These are phyloP conservation scores for Sialis lutaria DNA, from an alignment of 2,888 invertebrate genomes.

Conservation along the genomic window DNA sequence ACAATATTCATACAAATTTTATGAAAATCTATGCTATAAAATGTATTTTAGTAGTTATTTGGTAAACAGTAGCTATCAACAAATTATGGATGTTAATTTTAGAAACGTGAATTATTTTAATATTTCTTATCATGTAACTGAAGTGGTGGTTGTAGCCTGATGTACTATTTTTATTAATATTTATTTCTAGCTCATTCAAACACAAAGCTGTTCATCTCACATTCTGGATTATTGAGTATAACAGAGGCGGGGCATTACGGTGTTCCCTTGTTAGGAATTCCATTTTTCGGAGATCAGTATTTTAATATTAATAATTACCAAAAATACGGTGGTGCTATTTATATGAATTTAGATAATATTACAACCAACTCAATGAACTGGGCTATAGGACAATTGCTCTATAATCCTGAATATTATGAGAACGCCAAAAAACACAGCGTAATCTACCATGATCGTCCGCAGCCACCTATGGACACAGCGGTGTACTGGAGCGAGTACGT, in stretches of 20 bases:
- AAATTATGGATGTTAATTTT: too few relatives aligned
- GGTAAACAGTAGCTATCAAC: too few relatives aligned
- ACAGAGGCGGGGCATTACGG: background rate
- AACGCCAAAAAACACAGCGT: conserved; percentile 1
- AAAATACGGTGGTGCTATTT: background rate
- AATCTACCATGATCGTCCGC: conserved; percentile 4
- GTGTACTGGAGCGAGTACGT: conserved; percentile 7
- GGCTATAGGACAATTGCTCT: background rate
- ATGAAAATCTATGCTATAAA: too few relatives aligned
- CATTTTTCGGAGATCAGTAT: conserved; percentile 1
- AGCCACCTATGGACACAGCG: conserved; percentile 4
- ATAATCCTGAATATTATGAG: background rate
- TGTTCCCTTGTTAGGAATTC: background rate
- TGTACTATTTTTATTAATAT: too few relatives aligned
- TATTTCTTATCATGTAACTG: too few relatives aligned
- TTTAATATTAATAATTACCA: background rate
- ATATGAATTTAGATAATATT: background rate
- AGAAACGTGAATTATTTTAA: too few relatives aligned
- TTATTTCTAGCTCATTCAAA: conserved; percentile 1
- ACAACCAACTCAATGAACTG: background rate
- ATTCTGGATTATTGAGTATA: conserved; percentile 1
- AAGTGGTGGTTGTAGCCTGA: too few relatives aligned
- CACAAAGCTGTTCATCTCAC: conserved; percentile 1
- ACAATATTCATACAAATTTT: too few relatives aligned
- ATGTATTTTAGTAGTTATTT: too few relatives aligned